A percentile compares a stretch with the other conserved stretches of the same genome.
Conservation (phyloP, 2,113 vertebrate species). For the Trematocara variabile region DNA sequence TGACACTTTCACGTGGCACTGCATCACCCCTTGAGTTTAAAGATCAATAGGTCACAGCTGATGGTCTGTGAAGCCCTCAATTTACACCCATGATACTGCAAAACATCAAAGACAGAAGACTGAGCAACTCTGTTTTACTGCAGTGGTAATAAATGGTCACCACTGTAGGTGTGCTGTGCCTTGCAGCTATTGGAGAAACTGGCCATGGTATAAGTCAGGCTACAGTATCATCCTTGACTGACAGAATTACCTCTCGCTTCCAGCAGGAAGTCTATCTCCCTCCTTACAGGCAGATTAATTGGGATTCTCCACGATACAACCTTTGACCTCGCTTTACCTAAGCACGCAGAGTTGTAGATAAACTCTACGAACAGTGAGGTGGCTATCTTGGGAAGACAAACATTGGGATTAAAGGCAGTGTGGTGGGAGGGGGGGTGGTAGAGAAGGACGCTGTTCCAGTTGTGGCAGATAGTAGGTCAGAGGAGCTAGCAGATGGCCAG, state of each 20-base stretch:
- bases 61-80: constrained; percentile 9
- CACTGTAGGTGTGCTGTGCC: neutral
- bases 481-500: constrained; percentile 73
- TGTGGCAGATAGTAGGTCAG: constrained; percentile 77
- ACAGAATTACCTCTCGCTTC: constrained; percentile 7
- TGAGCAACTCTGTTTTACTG: neutral
- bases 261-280: neutral
- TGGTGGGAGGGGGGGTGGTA: neutral
- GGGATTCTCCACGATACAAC: constrained; percentile 10
- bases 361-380: constrained; percentile 9
- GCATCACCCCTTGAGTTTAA: constrained; percentile 10
- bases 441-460: constrained; percentile 66
- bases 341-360: neutral
- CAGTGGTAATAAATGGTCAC: neutral
- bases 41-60: constrained; percentile 49
- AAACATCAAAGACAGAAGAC: neutral
- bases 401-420: constrained; percentile 69
- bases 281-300: constrained; percentile 11
- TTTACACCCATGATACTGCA: constrained; percentile 7
- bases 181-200: neutral
- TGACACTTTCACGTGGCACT: neutral
- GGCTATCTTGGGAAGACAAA: constrained; percentile 62
- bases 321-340: neutral
- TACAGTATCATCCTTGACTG: neutral
- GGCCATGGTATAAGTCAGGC: neutral